Evolutionary conservation across 2,113 vertebrate species (phyloP).

Genomic region (Stictonetta naevosa): DNA sequence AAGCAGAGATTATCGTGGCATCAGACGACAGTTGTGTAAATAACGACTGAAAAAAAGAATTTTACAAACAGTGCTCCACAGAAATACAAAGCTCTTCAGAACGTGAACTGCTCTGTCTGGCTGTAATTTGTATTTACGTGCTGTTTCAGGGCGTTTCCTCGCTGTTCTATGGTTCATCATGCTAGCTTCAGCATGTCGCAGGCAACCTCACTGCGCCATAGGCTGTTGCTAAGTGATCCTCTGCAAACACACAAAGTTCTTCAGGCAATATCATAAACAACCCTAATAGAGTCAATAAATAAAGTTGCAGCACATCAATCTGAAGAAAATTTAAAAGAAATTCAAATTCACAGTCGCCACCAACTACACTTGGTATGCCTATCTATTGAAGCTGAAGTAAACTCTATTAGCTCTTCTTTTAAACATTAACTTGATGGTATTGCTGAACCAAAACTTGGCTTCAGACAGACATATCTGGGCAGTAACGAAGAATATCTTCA

Average conservation of each 20-base stretch:
- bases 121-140: slow-evolving; percentile 33
- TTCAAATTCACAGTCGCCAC: slow-evolving; percentile 67
- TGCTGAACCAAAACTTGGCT: background rate
- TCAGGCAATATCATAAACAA: slow-evolving; percentile 67
- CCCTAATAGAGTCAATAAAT: slow-evolving; percentile 71
- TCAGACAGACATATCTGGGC: background rate
- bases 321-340: slow-evolving; percentile 67
- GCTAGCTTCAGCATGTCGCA: background rate
- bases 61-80: background rate
- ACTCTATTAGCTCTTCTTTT: slow-evolving; percentile 60
- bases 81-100: background rate
- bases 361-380: slow-evolving; percentile 50
- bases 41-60: background rate
- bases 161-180: background rate
- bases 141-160: slow-evolving; percentile 26
- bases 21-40: background rate
- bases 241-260: slow-evolving; percentile 66
- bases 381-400: slow-evolving; percentile 66
- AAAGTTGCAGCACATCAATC: slow-evolving; percentile 63
- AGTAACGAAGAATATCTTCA: background rate
- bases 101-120: background rate
- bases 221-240: slow-evolving; percentile 49
- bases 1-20: background rate
- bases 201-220: background rate
- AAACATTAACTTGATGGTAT: slow-evolving; percentile 46